Conservation (phyloP, 2,113 vertebrate genomes). For the Glaucidium brasilianum region DNA sequence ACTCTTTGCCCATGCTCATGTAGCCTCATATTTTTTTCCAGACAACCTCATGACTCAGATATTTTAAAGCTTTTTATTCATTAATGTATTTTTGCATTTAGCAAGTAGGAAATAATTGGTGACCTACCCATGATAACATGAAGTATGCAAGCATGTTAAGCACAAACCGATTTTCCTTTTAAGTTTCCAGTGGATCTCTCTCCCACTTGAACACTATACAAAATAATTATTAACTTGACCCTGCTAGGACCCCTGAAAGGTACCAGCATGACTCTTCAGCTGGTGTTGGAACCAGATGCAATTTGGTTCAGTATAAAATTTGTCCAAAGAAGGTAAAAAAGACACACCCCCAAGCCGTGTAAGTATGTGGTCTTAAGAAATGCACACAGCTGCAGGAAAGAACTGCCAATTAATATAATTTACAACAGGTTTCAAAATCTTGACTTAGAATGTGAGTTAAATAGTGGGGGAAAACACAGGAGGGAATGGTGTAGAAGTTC, state of each 20-base stretch:
- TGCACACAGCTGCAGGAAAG: constrained; percentile 25
- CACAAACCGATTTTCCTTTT: constrained; percentile 14
- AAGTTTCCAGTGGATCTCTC: background rate
- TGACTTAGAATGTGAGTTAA: background rate
- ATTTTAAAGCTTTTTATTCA: background rate
- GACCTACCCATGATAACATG: constrained; percentile 2
- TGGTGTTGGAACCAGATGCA: background rate
- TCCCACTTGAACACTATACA: background rate
- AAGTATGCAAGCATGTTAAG: constrained; percentile 12
- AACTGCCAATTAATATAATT: constrained; percentile 53
- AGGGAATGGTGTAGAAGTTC: constrained; percentile 32
- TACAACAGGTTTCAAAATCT: constrained; percentile 52
- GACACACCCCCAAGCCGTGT: background rate
- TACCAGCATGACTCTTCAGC: constrained; percentile 40
- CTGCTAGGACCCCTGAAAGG: background rate
- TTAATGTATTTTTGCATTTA: background rate
- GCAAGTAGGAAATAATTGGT: constrained; percentile 15
- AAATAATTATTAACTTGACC: background rate
- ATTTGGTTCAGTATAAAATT: background rate
- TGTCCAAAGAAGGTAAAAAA: constrained; percentile 21
- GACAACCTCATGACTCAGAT: background rate
- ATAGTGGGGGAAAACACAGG: background rate
- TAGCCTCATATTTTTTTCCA: background rate
- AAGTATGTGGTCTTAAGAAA: constrained; percentile 38
- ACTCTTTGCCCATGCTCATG: background rate